phyloP scores from a whole-genome alignment of 2,113 vertebrate genomes.

The Antechinus flavipes region DNA sequence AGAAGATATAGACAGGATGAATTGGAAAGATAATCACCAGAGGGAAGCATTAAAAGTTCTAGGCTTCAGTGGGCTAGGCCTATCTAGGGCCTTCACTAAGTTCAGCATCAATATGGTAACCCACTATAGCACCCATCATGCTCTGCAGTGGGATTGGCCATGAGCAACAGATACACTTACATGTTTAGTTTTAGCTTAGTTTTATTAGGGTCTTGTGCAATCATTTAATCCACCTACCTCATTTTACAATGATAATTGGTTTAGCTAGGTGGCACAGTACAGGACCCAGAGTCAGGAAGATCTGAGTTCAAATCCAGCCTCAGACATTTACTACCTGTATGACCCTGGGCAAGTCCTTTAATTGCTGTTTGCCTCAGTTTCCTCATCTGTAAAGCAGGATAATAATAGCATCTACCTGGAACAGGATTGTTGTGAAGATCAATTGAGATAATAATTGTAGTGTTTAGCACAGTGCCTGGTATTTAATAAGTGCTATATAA shows the following conservation, averaged over 20 bases:
- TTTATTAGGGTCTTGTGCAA: neutral
- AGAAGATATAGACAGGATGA: no score
- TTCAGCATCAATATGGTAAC: no score
- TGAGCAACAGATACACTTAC: neutral
- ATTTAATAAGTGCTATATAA: no score
- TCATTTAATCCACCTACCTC: neutral
- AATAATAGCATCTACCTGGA: neutral
- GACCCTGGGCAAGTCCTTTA: neutral
- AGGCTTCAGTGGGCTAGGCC: no score
- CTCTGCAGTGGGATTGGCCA: no score
- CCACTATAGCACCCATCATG: no score
- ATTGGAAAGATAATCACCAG: no score
- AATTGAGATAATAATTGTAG: neutral
- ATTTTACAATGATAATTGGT: neutral
- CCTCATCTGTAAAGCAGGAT: neutral
- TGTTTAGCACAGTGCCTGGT: neutral
- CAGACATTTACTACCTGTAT: neutral
- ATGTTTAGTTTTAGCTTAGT: neutral
- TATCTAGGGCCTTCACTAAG: no score
- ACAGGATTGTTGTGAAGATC: neutral
- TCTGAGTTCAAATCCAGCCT: neutral
- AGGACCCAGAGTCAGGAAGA: neutral
- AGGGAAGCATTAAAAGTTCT: no score
- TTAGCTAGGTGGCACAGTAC: neutral
- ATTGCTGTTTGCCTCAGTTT: neutral